phyloP scores from a whole-genome alignment of 53 echinoderm and acorn worm genomes.

The Echinometra lucunter region DNA sequence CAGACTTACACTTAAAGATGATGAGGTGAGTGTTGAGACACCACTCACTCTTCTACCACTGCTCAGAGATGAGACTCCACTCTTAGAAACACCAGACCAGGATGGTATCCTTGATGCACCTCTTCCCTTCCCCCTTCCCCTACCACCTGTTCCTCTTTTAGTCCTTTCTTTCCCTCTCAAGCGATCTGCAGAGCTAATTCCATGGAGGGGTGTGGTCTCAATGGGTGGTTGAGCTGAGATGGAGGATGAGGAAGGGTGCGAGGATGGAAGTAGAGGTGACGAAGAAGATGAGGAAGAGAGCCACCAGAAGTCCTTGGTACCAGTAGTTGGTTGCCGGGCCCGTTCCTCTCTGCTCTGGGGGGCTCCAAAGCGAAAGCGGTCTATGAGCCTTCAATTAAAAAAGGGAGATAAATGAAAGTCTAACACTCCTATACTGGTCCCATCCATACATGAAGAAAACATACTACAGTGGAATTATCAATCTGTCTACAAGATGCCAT shows the following conservation, averaged over 20 bases:
- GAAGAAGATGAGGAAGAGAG: conserved; percentile 69
- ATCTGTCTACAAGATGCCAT: not conserved
- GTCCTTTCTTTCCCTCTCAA: not conserved
- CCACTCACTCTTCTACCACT: conserved; percentile 45
- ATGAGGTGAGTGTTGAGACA: conserved; percentile 15
- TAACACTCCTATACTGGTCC: not conserved
- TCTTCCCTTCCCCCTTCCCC: conserved; percentile 17
- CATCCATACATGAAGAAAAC: not conserved
- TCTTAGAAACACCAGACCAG: conserved; percentile 45
- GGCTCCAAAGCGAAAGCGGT: conserved; percentile 84
- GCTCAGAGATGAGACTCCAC: not conserved
- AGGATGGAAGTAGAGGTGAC: conserved; percentile 10
- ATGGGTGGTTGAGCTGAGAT: not conserved
- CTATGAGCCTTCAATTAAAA: conserved; percentile 75
- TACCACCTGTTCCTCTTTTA: not conserved
- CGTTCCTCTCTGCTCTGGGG: conserved; percentile 86
- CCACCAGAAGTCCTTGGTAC: conserved; percentile 83
- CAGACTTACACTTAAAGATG: conserved; percentile 55
- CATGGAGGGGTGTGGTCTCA: conserved; percentile 31
- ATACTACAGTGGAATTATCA: not conserved
- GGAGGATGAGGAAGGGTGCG: not conserved
- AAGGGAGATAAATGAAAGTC: not conserved
- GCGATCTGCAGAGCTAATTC: not conserved
- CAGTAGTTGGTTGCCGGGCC: conserved; percentile 27
- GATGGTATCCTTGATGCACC: conserved; percentile 29